Percentiles rank a stretch among this genome's conserved stretches.
Conservation (phyloP, 2,113 vertebrate genomes). For the Eudyptes chrysolophus region DNA sequence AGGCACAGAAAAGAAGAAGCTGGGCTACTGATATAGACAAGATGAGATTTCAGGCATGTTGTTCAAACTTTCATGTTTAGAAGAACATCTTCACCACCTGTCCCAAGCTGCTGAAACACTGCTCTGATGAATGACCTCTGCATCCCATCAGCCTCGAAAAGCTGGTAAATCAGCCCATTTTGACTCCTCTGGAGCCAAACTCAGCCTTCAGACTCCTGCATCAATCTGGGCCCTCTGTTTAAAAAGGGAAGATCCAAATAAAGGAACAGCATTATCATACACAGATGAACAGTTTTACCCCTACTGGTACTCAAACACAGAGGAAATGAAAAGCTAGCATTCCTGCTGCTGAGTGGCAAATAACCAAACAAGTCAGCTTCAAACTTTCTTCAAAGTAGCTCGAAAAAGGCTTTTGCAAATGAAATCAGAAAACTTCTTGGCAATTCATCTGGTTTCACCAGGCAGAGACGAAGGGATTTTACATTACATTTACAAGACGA, state of each 20-base stretch:
- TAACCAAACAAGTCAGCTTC: constrained; percentile 44
- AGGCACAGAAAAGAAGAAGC: not conserved
- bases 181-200: not conserved
- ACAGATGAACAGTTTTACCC: not conserved
- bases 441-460: constrained; percentile 53
- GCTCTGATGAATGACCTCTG: not conserved
- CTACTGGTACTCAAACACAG: not conserved
- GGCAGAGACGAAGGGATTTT: constrained; percentile 33
- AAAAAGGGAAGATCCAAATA: not conserved
- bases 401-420: constrained; percentile 59
- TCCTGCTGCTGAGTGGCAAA: constrained; percentile 41
- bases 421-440: constrained; percentile 65
- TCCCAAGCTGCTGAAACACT: not conserved
- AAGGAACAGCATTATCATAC: constrained; percentile 8
- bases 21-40: not conserved
- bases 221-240: not conserved
- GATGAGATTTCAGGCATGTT: not conserved
- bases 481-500: not conserved
- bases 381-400: constrained; percentile 60
- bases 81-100: not conserved
- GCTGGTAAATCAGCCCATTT: not conserved
- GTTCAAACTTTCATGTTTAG: not conserved
- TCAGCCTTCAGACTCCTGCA: not conserved
- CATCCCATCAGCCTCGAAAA: not conserved
- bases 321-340: constrained; percentile 31